Conservation (phyloP, 2,113 vertebrate species). For the Acanthisitta chloris region DNA sequence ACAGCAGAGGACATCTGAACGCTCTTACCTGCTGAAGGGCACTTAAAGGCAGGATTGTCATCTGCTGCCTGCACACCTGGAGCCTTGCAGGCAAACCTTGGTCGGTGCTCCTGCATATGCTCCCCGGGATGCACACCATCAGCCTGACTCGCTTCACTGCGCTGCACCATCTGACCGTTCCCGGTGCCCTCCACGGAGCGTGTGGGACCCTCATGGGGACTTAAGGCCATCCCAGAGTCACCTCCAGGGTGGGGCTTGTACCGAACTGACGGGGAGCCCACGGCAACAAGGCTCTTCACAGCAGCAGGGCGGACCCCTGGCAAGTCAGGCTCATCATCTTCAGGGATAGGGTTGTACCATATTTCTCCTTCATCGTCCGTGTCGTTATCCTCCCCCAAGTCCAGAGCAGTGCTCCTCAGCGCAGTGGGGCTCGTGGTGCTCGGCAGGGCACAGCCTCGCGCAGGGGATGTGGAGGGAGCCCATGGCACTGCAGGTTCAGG, state of each 20-base stretch:
- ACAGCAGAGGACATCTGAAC: neutral
- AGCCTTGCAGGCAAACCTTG: constrained; percentile 72
- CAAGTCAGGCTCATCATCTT: constrained; percentile 82
- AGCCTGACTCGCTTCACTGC: constrained; percentile 45
- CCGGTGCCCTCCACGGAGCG: neutral
- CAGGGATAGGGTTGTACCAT: constrained; percentile 98
- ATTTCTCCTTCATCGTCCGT: constrained; percentile 97
- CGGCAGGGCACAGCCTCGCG: neutral
- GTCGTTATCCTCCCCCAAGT: constrained; percentile 87
- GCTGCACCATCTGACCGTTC: neutral
- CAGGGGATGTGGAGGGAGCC: neutral
- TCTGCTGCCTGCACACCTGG: constrained; percentile 50
- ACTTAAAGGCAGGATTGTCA: constrained; percentile 68
- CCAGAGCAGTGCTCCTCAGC: constrained; percentile 32
- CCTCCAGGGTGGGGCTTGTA: constrained; percentile 58
- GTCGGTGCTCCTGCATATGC: constrained; percentile 70
- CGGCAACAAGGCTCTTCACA: constrained; percentile 4
- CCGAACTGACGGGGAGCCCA: neutral
- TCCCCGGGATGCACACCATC: constrained; percentile 72
- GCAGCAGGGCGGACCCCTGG: neutral
- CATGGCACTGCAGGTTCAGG: constrained; percentile 56
- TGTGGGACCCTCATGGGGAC: neutral
- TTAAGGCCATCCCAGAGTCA: neutral
- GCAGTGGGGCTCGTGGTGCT: neutral
- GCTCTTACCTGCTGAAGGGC: constrained; percentile 78